Evolutionary conservation across 2,797 vertebrate genomes (phyloP).

Genomic region (Peromyscus nudipes): DNA sequence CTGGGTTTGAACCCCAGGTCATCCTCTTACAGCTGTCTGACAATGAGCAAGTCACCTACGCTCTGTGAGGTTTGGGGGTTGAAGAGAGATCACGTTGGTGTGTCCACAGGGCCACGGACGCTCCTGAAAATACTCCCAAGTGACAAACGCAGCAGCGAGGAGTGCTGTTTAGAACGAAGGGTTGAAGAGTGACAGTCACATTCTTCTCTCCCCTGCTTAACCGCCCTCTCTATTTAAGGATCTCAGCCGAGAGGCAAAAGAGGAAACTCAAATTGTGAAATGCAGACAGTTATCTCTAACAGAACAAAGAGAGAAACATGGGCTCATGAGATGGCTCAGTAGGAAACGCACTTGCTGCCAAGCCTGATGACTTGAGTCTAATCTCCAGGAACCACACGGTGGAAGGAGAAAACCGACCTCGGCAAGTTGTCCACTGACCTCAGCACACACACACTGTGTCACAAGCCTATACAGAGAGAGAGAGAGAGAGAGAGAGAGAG

Average conservation of each 20-base stretch:
- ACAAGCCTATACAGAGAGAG: background rate
- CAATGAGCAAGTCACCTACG: background rate
- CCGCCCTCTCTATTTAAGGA: conserved; percentile 15
- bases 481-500: background rate
- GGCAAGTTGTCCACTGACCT: background rate
- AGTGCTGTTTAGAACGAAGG: background rate
- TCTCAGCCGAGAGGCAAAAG: background rate
- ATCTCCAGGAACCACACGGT: background rate
- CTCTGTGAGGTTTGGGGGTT: background rate
- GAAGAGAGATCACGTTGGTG: background rate
- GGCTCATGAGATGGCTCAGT: background rate
- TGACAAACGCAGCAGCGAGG: background rate
- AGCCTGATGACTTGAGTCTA: background rate
- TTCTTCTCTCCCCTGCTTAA: background rate
- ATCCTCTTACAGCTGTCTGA: background rate
- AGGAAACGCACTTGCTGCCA: background rate
- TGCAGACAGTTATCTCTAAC: background rate
- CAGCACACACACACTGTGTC: background rate
- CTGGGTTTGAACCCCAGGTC: background rate
- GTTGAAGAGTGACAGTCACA: background rate
- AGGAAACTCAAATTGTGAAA: conserved; percentile 30
- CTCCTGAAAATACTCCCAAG: background rate
- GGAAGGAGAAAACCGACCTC: background rate
- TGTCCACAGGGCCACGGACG: background rate
- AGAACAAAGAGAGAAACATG: conserved; percentile 43